Percentiles rank a stretch among this genome's conserved stretches.
phyloP scores from a whole-genome alignment of 2,113 vertebrate species.

The Nematolebias whitei region DNA sequence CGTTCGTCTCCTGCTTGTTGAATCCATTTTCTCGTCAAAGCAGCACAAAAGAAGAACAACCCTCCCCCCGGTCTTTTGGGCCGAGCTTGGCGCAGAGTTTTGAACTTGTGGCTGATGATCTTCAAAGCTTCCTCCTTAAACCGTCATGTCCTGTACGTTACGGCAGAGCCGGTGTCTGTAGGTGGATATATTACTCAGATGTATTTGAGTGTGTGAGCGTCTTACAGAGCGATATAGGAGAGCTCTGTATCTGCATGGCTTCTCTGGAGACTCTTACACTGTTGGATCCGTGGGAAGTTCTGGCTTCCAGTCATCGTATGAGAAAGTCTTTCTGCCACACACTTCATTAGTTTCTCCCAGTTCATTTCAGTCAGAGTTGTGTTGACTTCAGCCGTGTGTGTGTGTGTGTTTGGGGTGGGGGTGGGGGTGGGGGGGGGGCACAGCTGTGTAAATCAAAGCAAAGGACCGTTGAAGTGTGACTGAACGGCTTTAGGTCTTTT shows the following conservation, averaged over 20 bases:
- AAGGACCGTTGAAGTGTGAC: conserved; percentile 47
- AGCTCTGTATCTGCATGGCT: conserved; percentile 71
- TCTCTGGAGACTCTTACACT: conserved; percentile 37
- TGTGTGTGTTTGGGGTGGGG: conserved; percentile 52
- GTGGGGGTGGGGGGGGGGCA: conserved; percentile 49
- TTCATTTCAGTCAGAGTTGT: conserved; percentile 37
- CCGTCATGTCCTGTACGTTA: conserved; percentile 21
- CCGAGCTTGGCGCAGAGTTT: conserved; percentile 6
- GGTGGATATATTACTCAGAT: conserved; percentile 37
- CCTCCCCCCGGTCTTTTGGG: not conserved
- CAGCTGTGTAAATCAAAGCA: conserved; percentile 53
- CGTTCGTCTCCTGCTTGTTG: conserved; percentile 32
- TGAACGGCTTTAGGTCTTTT: conserved; percentile 56
- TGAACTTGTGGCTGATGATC: conserved; percentile 20
- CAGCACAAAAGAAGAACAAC: not conserved
- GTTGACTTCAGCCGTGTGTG: conserved; percentile 43
- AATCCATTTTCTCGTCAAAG: not conserved
- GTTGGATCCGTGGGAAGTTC: conserved; percentile 41
- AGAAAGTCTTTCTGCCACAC: conserved; percentile 39
- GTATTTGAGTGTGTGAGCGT: conserved; percentile 52
- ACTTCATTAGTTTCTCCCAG: conserved; percentile 42
- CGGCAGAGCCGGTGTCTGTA: conserved; percentile 36
- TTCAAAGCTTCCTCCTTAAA: conserved; percentile 34
- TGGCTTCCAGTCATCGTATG: conserved; percentile 52
- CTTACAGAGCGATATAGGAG: conserved; percentile 38